These are phyloP conservation scores for Neodiprion pinetum DNA, from an alignment of 1,140 invertebrate genomes.

Conservation along the genomic window DNA sequence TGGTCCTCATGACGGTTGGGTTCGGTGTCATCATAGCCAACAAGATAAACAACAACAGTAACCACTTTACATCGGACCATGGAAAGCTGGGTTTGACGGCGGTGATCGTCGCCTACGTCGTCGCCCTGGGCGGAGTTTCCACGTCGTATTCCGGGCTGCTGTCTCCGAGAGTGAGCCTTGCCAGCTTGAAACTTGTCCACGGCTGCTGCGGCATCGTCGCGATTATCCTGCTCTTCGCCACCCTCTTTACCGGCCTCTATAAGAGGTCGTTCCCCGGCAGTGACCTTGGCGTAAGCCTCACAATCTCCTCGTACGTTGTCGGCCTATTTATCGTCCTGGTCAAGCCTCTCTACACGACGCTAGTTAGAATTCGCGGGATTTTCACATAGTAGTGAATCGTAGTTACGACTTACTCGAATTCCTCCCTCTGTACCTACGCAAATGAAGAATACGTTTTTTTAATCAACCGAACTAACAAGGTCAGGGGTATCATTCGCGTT, in stretches of 20 bases:
- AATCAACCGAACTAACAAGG: too few relatives aligned
- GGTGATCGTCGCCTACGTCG: slow-evolving; percentile 39
- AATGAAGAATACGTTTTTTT: too few relatives aligned
- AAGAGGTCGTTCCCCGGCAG: slow-evolving; percentile 39
- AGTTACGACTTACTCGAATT: too few relatives aligned
- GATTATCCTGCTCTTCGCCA: slow-evolving; percentile 45
- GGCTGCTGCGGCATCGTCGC: slow-evolving; percentile 46
- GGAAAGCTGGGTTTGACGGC: slow-evolving; percentile 45
- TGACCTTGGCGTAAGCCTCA: slow-evolving; percentile 38
- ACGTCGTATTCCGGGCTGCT: slow-evolving; percentile 54
- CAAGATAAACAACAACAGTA: slow-evolving; percentile 35
- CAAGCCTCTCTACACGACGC: slow-evolving; percentile 49
- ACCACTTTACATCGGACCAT: slow-evolving; percentile 49
- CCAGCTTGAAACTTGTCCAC: slow-evolving; percentile 51
- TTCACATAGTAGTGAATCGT: neutral
- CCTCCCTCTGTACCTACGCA: too few relatives aligned
- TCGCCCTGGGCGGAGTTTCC: slow-evolving; percentile 45
- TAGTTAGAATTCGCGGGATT: slow-evolving; percentile 46
- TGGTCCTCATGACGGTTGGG: slow-evolving; percentile 43
- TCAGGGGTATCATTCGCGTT: too few relatives aligned
- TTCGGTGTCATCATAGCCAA: slow-evolving; percentile 50
- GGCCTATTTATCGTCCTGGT: slow-evolving; percentile 46
- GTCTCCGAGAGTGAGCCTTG: slow-evolving; percentile 47
- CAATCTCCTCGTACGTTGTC: slow-evolving; percentile 47
- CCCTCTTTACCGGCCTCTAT: slow-evolving; percentile 53